Base-by-base conservation (phyloP, 2,113 vertebrate genomes). In the Platysternon megacephalum region DNA sequence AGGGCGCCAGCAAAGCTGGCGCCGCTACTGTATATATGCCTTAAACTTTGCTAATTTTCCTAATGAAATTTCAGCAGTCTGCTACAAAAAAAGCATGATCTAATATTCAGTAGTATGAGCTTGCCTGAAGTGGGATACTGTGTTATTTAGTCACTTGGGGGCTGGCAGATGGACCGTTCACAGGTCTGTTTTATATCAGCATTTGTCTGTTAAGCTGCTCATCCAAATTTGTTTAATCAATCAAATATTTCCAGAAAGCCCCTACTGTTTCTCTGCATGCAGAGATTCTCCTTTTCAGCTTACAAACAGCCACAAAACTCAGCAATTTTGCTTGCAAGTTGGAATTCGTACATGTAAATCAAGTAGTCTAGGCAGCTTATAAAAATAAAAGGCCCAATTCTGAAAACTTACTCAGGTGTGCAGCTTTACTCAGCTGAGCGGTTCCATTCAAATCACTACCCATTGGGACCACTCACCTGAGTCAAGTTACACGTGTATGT, bases 311-410 rank as follows among this genome's bases (percentile, higher is more conserved):
- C 56, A 4, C 78, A 51, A 56, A 5, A 22, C 58, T 48, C 68
- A 1, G 24, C 3, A 11, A 14, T n/a, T 11, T 2, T 12, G 46
- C 74, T 1, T 39, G 0, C 13, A 0, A 2, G 24, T 19, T 19
- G 76, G 85, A 17, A 65, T 1, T 82, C 1, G 1, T 0, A 11
- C 9, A 12, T 78, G 52, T 4, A 24, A 46, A 46, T 13, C 44
- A 19, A 39, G 65, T 55, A 28, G 1, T 0, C 24, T n/a, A 1
- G 55, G 81, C 1, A 24, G 35, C 2, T 58, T 7, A 52, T 11
- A 48, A 82, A 42, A 82, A 42, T 61, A 82, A n/a, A 52, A 68
- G 65, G 35, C 28, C 48, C 65, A 51, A 51, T 19, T 56, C 86
- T 28, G 7, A 19, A 29, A 32, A 11, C 35, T 28, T 2, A 13